These are phyloP conservation scores for Drosophila kepulauana DNA, from an alignment of 1,140 invertebrate genomes.

Conservation along the genomic window DNA sequence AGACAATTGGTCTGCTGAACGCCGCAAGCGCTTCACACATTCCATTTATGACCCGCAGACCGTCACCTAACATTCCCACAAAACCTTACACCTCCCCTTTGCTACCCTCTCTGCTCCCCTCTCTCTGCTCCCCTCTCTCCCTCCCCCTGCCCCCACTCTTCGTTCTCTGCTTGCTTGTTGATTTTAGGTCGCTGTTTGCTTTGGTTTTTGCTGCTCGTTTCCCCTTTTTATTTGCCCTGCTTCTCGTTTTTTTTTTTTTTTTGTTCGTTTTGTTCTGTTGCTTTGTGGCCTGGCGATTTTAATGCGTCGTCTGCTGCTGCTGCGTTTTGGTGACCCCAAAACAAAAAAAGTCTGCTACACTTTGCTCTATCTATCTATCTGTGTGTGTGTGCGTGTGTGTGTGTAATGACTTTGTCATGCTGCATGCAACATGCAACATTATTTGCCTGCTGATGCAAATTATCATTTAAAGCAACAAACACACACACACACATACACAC, in stretches of 20 bases:
- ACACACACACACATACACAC: neutral
- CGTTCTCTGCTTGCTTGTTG: slow-evolving; percentile 34
- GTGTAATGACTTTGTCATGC: slow-evolving; percentile 47
- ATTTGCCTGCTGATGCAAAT: slow-evolving; percentile 21
- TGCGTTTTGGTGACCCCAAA: slow-evolving; percentile 39
- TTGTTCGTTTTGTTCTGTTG: slow-evolving; percentile 5
- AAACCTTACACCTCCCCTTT: neutral
- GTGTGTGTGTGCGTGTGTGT: neutral
- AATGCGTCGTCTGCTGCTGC: slow-evolving; percentile 34
- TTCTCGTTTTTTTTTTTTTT: slow-evolving; percentile 17
- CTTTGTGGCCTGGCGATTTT: slow-evolving; percentile 34
- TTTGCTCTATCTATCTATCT: neutral
- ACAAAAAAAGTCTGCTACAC: slow-evolving; percentile 32
- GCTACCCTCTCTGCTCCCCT: neutral
- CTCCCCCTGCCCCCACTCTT: neutral
- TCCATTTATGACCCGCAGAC: slow-evolving; percentile 66
- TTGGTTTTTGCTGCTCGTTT: slow-evolving; percentile 27
- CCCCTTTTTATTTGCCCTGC: slow-evolving; percentile 9
- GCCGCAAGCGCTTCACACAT: slow-evolving; percentile 72
- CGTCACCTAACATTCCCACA: slow-evolving; percentile 38
- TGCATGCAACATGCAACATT: slow-evolving; percentile 31
- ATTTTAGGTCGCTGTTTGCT: slow-evolving; percentile 53
- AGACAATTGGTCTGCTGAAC: slow-evolving; percentile 72
- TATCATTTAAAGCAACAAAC: neutral
- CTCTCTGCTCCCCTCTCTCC: neutral